Evolutionary conservation across 30 jellyfish, hydroid and myxozoan genomes (phyloP), one percentile per base, ranked within the genome.

Genomic region (Aurelia sp.): DNA sequence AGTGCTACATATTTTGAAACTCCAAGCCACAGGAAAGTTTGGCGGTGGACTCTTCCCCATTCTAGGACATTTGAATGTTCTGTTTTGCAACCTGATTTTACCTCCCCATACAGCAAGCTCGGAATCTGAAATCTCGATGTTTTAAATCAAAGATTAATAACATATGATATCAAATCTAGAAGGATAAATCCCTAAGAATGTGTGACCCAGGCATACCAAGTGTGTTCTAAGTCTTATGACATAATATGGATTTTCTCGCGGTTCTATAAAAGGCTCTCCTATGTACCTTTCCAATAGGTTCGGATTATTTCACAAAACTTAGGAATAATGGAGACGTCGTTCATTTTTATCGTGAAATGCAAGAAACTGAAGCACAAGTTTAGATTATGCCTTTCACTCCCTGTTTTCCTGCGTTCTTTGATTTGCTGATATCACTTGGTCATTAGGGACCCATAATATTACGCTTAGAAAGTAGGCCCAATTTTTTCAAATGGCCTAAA

Each of bases 171-270:
- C 57, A 50, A 78, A 44, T 78, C 66, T 78, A 47, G 53, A 74
- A 65, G 51, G 89, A 20, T 78, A 64, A 78, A 44, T 31, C 89
- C 59, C 16, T n/a, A 78, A 78, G 77, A 62, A 63, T 78, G 77
- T 64, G 21, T 78, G 89, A 78, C 89, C 89, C 61, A 78, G 89
- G 31, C 37, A 11, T 33, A 12, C 16, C 33, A 30, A 22, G 61
- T 16, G 68, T 17, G 72, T n/a, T 12, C 27, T 41, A 78, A 78
- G 8, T 69, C 59, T 6, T 63, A 23, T 74, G 73, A 50, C 3
- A 66, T 27, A 41, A 64, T 63, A 33, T 17, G 73, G 89, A 63
- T 78, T 78, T 78, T 19, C 21, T 30, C 53, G 73, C 89, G 79
- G 89, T 68, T 51, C 17, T 21, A 31, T 47, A 47, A 76, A 76